phyloP scores from a whole-genome alignment of 2,888 invertebrate genomes.

The Trachelus tabidus region DNA sequence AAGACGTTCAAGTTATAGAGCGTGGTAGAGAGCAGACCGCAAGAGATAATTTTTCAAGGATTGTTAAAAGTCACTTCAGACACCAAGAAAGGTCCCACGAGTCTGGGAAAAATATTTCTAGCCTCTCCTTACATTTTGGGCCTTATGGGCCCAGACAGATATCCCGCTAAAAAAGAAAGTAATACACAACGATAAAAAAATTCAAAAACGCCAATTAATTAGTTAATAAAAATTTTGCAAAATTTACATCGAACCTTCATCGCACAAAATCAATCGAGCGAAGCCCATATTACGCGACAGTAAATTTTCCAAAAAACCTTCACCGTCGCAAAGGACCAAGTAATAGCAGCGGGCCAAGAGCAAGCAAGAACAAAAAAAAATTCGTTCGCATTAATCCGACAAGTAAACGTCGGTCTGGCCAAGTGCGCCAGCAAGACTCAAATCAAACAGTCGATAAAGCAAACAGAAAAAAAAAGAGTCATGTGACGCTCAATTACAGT shows the following conservation, averaged over 20 bases:
- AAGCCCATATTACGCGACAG: background rate
- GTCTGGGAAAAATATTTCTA: constrained; percentile 41
- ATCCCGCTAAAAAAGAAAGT: background rate
- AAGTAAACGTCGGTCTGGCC: background rate
- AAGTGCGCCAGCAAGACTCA: background rate
- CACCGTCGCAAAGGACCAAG: background rate
- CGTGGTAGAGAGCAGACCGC: constrained; percentile 26
- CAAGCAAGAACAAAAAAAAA: background rate
- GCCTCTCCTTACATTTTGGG: background rate
- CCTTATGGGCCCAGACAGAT: background rate
- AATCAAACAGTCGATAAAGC: background rate
- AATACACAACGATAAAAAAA: too few species aligned
- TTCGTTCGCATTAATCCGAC: background rate
- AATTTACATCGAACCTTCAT: background rate
- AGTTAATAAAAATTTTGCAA: background rate
- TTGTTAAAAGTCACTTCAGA: constrained; percentile 53
- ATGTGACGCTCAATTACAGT: background rate
- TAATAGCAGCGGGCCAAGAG: background rate
- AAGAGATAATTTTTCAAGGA: constrained; percentile 49
- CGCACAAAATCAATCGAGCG: background rate
- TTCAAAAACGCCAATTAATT: background rate
- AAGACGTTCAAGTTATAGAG: background rate
- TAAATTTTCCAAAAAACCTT: background rate
- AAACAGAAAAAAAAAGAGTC: background rate
- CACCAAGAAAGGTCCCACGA: constrained; percentile 6